phyloP scores from a whole-genome alignment of 2,888 invertebrate genomes.

The Eristalis tenax region DNA sequence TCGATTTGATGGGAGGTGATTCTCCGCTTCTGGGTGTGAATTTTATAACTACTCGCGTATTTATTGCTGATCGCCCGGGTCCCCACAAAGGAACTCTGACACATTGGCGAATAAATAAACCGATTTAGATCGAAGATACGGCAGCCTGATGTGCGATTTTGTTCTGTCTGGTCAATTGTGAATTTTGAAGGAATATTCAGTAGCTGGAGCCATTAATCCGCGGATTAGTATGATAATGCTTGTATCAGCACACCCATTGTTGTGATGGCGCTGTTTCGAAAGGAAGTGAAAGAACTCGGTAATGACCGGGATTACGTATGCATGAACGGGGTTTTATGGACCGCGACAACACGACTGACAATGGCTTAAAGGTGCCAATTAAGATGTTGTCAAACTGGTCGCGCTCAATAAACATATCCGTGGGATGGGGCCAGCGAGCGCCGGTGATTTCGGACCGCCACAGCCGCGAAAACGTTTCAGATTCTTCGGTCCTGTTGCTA shows the following conservation, averaged over 20 bases:
- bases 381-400: neutral
- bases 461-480: no score
- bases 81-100: neutral
- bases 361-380: neutral
- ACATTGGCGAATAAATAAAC: neutral
- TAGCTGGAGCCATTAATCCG: neutral
- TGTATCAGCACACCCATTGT: neutral
- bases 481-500: no score
- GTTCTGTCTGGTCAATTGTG: neutral
- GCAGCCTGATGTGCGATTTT: neutral
- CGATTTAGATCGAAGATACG: neutral
- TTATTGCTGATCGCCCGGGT: neutral
- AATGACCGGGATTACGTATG: neutral
- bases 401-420: neutral
- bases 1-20: neutral
- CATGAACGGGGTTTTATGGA: neutral
- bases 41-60: slow-evolving; percentile 1
- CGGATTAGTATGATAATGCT: slow-evolving; percentile 15
- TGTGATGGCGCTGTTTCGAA: neutral
- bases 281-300: neutral
- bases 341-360: neutral
- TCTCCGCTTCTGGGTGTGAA: neutral
- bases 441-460: neutral
- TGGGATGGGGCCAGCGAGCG: neutral
- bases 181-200: neutral